Conservation (phyloP, 2,113 vertebrate genomes). For the Xenopus laevis region DNA sequence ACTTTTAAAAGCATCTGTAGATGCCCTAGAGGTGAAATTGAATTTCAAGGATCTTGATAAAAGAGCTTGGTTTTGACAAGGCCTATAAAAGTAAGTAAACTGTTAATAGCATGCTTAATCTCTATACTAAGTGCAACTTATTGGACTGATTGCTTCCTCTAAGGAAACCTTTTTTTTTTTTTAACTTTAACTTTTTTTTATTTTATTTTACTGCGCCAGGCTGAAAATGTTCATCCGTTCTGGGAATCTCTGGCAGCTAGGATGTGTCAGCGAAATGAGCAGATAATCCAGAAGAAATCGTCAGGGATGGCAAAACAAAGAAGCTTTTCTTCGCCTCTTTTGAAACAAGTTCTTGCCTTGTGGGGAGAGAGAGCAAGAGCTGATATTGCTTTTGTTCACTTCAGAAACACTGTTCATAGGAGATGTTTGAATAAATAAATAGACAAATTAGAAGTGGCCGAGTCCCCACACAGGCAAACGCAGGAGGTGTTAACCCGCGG, state of each 20-base stretch:
- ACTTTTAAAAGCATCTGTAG: conserved; percentile 31
- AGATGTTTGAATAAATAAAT: conserved; percentile 40
- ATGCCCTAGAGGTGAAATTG: conserved; percentile 3
- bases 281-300: conserved; percentile 8
- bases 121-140: conserved; percentile 24
- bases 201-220: conserved; percentile 21
- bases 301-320: conserved; percentile 16
- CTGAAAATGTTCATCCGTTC: conserved; percentile 12
- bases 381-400: conserved; percentile 32
- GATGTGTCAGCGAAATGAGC: conserved; percentile 37
- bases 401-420: conserved; percentile 32
- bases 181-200: conserved; percentile 11
- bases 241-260: conserved; percentile 33
- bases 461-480: conserved; percentile 21
- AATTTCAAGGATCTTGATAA: conserved; percentile 19
- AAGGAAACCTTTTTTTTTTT: conserved; percentile 37
- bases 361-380: neutral
- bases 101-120: conserved; percentile 47
- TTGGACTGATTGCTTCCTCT: conserved; percentile 43
- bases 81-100: conserved; percentile 39
- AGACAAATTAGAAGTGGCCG: conserved; percentile 9
- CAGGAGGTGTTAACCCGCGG: conserved; percentile 25
- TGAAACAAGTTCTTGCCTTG: neutral
- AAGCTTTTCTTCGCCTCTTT: neutral
- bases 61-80: conserved; percentile 8